Conservation (phyloP, 2,888 invertebrate species). For the Dasypolia templi region DNA sequence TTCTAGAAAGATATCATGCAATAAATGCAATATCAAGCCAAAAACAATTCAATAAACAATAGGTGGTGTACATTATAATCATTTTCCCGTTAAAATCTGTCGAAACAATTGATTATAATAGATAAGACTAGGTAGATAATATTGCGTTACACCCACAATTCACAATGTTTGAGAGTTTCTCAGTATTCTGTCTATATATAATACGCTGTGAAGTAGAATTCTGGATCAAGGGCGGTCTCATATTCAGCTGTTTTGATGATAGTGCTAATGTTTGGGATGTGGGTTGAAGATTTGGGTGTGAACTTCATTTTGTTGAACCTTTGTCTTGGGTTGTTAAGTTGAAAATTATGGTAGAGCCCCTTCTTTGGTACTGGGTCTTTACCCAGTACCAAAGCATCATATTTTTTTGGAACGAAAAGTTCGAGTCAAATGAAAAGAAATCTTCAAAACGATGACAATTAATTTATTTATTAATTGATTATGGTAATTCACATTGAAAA, state of each 20-base stretch:
- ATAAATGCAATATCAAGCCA: background rate
- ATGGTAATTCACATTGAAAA: background rate
- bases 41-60: background rate
- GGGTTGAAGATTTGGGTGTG: slow-evolving; percentile 14
- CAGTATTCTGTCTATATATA: slow-evolving; percentile 54
- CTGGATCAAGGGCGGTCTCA: slow-evolving; percentile 63
- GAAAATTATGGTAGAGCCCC: background rate
- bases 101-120: slow-evolving; percentile 44
- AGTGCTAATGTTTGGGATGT: slow-evolving; percentile 27
- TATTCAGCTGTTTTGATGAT: slow-evolving; percentile 24
- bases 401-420: too few relatives aligned
- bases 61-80: background rate
- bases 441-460: background rate
- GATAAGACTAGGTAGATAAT: slow-evolving; percentile 36
- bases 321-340: slow-evolving; percentile 11
- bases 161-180: slow-evolving; percentile 56
- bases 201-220: slow-evolving; percentile 59
- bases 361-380: too few relatives aligned
- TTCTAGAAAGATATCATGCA: background rate
- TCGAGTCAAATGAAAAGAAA: background rate
- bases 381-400: too few relatives aligned
- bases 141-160: slow-evolving; percentile 40
- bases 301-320: slow-evolving; percentile 24
- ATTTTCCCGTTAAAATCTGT: slow-evolving; percentile 6
- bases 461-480: background rate